Base-by-base conservation (phyloP, 1,140 invertebrate genomes). In the Apis dorsata region DNA sequence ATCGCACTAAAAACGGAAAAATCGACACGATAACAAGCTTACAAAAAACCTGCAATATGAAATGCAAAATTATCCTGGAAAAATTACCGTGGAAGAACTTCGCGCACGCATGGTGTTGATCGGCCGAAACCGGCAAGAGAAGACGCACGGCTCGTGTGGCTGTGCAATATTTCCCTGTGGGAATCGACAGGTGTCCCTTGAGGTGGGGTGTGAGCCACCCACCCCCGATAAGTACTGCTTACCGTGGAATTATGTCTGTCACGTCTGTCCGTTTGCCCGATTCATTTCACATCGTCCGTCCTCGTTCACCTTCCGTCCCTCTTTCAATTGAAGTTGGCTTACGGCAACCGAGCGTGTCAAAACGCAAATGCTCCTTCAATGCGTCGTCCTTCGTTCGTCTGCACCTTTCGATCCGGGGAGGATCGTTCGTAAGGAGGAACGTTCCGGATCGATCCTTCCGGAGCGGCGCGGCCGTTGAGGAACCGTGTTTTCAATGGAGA, bases 171-270 rank as follows among this genome's bases (percentile, higher is more conserved):
- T 92, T 88, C 86, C 84, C 84, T 72, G 81, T 90, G 91, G 82
- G 89, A 92, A 93, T 92, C 90, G 92, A 91, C 92, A 92, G 92
- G 91, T 92, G 92, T 92, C 88, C 83, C 88, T 76, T 34, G 57
- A 71, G 76, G 74, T 34, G 57, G 73, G 76, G 76, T 74, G 83
- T 66, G 34, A 78, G 70, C 57, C 62, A 84, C 86, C 84, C 63
- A 7, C 34, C 85, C 83, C 85, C 49, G 44, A 63, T 90, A 92
- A 93, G 90, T 89, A 91, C 88, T 91, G 90, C 91, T 92, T 91
- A 92, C 87, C 85, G 81, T 75, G 89, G 91, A 92, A 92, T 93
- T 92, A 93, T 92, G 91, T 92, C 90, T 92, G 90, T 92, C 91
- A 92, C 91, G 91, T 92, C 90, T 92, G 91, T 92, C 90, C 90